These are phyloP conservation scores for Elanus axillaris DNA, from an alignment of 2,113 vertebrate species.

Conservation along the genomic window DNA sequence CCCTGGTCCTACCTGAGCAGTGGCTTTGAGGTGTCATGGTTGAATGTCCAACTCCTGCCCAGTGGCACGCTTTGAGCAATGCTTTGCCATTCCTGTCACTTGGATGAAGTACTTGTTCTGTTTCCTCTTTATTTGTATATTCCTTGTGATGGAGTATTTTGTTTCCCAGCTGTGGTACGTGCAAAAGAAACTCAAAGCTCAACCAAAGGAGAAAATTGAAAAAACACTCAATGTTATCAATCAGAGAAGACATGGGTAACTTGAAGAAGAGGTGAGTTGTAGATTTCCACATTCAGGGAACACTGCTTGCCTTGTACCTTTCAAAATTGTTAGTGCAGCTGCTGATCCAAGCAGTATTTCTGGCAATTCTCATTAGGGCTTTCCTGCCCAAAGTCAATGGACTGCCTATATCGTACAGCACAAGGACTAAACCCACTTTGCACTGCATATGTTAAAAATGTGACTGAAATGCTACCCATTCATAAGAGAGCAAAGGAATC, in stretches of 20 bases:
- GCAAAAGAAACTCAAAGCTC: not conserved
- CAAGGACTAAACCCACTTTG: not conserved
- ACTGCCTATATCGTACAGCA: not conserved
- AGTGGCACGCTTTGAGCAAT: constrained; percentile 7
- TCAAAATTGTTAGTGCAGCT: constrained; percentile 45
- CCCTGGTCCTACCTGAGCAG: no score
- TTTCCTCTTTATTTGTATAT: constrained; percentile 36
- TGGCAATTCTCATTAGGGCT: constrained; percentile 44
- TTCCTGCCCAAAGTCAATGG: constrained; percentile 42
- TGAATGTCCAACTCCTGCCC: not conserved
- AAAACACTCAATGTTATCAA: not conserved
- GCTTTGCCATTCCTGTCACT: not conserved
- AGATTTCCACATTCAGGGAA: constrained; percentile 57
- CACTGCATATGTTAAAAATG: not conserved
- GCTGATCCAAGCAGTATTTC: constrained; percentile 51
- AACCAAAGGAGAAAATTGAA: not conserved
- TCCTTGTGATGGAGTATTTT: constrained; percentile 62
- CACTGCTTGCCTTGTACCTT: constrained; percentile 52
- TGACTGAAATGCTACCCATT: not conserved
- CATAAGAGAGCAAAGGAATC: not conserved
- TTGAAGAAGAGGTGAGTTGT: not conserved
- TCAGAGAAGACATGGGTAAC: not conserved
- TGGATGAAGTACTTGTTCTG: constrained; percentile 46
- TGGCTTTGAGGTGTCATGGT: not conserved
- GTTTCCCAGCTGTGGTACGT: constrained; percentile 17